These are phyloP conservation scores for Odocoileus hemionus DNA, from an alignment of 2,113 vertebrate species.

Conservation along the genomic window DNA sequence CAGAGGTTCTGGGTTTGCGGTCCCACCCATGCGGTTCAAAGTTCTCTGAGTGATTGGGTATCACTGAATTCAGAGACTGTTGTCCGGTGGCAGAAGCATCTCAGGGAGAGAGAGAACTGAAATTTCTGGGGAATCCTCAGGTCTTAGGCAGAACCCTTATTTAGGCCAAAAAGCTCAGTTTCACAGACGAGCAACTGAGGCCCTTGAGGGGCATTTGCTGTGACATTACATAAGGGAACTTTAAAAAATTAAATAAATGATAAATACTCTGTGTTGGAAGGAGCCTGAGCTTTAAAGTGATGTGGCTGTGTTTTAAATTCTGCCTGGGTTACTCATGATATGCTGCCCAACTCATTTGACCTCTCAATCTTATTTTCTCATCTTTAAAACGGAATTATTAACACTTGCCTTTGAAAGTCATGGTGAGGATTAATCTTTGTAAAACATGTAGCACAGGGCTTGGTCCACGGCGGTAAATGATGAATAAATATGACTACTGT, in stretches of 20 bases:
- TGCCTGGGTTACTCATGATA: not conserved
- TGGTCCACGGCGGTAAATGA: not conserved
- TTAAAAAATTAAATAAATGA: not conserved
- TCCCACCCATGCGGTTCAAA: not conserved
- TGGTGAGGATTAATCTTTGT: not conserved
- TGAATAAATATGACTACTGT: not conserved
- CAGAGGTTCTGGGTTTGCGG: not conserved
- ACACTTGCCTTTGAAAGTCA: not conserved
- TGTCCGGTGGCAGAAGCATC: not conserved
- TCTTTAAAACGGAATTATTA: not conserved
- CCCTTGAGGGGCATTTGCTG: not conserved
- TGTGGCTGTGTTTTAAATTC: not conserved
- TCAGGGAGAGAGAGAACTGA: not conserved
- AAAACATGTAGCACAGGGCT: not conserved
- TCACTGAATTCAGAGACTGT: not conserved
- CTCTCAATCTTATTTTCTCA: not conserved
- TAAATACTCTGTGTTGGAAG: not conserved
- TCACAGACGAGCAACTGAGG: not conserved
- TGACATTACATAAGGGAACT: not conserved
- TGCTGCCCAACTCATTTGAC: not conserved
- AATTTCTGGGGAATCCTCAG: not conserved
- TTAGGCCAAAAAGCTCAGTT: not conserved
- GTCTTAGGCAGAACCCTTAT: not conserved
- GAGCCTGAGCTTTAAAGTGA: not conserved
- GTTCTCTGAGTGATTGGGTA: not conserved